Base-by-base conservation (phyloP, 2,113 vertebrate genomes). In the Columbina picui region DNA sequence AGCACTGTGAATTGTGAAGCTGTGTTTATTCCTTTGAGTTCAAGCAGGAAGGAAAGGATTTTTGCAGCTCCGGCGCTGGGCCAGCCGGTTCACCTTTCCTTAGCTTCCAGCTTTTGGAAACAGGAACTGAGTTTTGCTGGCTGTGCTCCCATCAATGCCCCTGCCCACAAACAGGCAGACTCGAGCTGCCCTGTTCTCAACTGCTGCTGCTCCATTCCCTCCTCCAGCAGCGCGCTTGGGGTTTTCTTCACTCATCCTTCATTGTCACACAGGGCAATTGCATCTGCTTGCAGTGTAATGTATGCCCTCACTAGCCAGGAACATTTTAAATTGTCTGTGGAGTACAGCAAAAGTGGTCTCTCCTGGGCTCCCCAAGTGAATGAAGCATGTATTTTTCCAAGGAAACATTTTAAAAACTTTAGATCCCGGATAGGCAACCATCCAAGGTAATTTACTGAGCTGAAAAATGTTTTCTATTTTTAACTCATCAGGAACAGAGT, bases 1-100 rank as follows among this genome's bases (percentile, higher is more conserved):
- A 92, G 87, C 70, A 23, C 81, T 94, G 57, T 70, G 57, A 84
- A 88, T 94, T 75, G 64, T 90, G 87, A 91, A 63, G 49, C 69
- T 73, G 63, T 92, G 60, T 91, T 97, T 90, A 36, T 83, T 97
- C 94, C 94, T 90, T 89, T 90, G 73, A 96, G 93, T 69, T 87
- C 60, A 50, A 71, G 73, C 95, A 94, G 95, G 90, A 96, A 97
- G 96, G 91, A 95, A 97, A 85, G 32, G 39, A 75, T 65, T 89
- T 87, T 63, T 87, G 74, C 4, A 3, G 73, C 32, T 75, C 52
- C 90, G 91, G 77, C 13, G 17, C 17, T 34, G 47, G 57, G 84
- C 88, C 88, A 91, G 36, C 15, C 18, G 2, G 19, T 79, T 86
- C 96, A 69, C 76, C 60, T 92, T 93, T 74, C 52, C 80, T 17